Evolutionary conservation across 2,888 invertebrate species (phyloP).

Genomic region (Isoperla grammatica): DNA sequence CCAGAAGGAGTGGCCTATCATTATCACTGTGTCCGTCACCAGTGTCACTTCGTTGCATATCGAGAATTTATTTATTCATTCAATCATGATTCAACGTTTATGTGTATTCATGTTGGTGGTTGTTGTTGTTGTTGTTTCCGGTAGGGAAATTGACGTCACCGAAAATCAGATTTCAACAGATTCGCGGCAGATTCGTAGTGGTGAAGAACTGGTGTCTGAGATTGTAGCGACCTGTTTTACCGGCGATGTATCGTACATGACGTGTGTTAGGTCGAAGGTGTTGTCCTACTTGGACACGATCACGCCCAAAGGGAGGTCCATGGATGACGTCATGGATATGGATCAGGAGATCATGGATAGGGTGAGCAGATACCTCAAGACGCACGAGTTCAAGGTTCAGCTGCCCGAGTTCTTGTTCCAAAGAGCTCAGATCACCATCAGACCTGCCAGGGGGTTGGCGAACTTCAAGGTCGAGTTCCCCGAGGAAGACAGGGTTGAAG

Average conservation of each 20-base stretch:
- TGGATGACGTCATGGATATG: constrained; percentile 42
- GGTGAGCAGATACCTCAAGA: constrained; percentile 61
- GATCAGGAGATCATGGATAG: constrained; percentile 72
- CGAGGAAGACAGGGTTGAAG: constrained; percentile 28
- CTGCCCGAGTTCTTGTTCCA: constrained; percentile 68
- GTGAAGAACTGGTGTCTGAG: constrained; percentile 64
- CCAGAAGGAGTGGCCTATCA: constrained; percentile 31
- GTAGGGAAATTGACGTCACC: constrained; percentile 50
- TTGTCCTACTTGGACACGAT: constrained; percentile 68
- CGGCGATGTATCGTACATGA: constrained; percentile 47
- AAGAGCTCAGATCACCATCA: constrained; percentile 48
- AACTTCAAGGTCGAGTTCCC: constrained; percentile 45
- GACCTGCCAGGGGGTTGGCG: constrained; percentile 39
- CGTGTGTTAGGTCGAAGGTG: constrained; percentile 71
- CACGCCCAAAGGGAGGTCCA: constrained; percentile 32
- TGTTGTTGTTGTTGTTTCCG: constrained; percentile 46
- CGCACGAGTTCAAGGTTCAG: constrained; percentile 67
- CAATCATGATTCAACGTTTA: neutral
- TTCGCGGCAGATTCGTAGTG: constrained; percentile 53
- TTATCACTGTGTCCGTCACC: constrained; percentile 6
- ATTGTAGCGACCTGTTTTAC: constrained; percentile 68
- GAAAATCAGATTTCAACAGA: constrained; percentile 48
- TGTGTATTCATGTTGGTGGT: constrained; percentile 46
- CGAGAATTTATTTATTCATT: neutral
- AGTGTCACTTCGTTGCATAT: neutral